Percentiles rank a stretch among this genome's conserved stretches.
phyloP scores from a whole-genome alignment of 1,140 invertebrate genomes.

The Lithobius niger region DNA sequence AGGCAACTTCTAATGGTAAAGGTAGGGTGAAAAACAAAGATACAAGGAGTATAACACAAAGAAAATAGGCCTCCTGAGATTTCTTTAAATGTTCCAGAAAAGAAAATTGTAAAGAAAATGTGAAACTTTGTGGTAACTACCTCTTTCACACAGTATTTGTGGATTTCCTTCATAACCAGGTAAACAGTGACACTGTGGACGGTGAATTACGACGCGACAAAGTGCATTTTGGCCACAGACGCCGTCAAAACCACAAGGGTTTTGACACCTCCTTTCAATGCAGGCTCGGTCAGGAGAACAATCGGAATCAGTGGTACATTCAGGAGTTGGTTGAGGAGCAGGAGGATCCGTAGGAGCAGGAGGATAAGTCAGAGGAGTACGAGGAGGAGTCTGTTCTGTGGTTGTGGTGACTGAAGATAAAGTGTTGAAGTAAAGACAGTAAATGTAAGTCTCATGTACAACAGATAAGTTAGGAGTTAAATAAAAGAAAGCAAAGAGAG shows the following conservation, averaged over 20 bases:
- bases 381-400: not conserved
- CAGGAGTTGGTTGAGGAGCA: slow-evolving; percentile 33
- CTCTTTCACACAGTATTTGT: slow-evolving; percentile 54
- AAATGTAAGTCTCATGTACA: too few relatives aligned
- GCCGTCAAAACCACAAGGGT: slow-evolving; percentile 72
- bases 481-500: too few relatives aligned
- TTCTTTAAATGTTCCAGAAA: too few relatives aligned
- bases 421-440: too few relatives aligned
- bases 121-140: slow-evolving; percentile 38
- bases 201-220: slow-evolving; percentile 66
- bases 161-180: slow-evolving; percentile 72
- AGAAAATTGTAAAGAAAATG: too few relatives aligned
- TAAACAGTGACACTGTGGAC: slow-evolving; percentile 68
- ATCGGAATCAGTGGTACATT: slow-evolving; percentile 78
- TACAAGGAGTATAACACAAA: too few relatives aligned
- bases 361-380: too few relatives aligned
- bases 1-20: too few relatives aligned
- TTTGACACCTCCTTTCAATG: slow-evolving; percentile 68
- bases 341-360: slow-evolving; percentile 12
- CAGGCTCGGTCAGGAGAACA: slow-evolving; percentile 82
- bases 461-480: too few relatives aligned
- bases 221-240: slow-evolving; percentile 78
- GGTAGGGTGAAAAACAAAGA: too few relatives aligned
- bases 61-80: too few relatives aligned
- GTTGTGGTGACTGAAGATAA: too few relatives aligned